Conservation (phyloP, 2,797 vertebrate genomes). For the Salmo trutta region DNA sequence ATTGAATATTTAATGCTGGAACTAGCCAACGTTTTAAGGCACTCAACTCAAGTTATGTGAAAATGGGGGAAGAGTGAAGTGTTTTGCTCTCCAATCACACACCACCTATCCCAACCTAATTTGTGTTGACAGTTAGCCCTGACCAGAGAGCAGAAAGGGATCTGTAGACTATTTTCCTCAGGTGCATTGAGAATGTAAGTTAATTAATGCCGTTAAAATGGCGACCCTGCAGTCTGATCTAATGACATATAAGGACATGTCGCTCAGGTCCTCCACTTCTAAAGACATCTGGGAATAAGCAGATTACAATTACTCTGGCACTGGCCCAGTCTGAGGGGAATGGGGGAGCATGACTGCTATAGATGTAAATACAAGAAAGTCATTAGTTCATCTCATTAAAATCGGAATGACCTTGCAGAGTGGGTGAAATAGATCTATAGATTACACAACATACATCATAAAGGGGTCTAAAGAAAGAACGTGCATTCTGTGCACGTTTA, state of each 20-base stretch:
- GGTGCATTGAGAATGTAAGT: neutral
- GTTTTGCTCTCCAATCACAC: constrained; percentile 32
- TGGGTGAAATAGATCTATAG: constrained; percentile 50
- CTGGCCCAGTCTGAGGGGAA: constrained; percentile 16
- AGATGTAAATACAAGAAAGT: constrained; percentile 55
- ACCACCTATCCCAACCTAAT: neutral
- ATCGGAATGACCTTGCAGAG: constrained; percentile 58
- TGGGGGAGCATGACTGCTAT: constrained; percentile 42
- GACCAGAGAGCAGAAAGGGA: neutral
- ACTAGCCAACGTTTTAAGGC: neutral
- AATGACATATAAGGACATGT: constrained; percentile 22
- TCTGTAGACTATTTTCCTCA: neutral
- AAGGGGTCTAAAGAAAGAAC: constrained; percentile 26
- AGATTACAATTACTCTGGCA: constrained; percentile 54
- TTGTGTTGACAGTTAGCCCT: constrained; percentile 13
- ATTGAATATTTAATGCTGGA: neutral
- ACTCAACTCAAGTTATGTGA: neutral
- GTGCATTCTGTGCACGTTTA: constrained; percentile 24
- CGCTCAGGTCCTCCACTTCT: constrained; percentile 22
- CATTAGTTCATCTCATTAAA: constrained; percentile 69
- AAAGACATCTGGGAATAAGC: constrained; percentile 52
- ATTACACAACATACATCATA: constrained; percentile 39
- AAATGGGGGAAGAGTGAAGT: neutral
- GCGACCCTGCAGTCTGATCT: constrained; percentile 21
- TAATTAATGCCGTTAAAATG: neutral